These are phyloP conservation scores for Orthonychiurus folsomi DNA, from an alignment of 2,888 invertebrate genomes.

Conservation along the genomic window DNA sequence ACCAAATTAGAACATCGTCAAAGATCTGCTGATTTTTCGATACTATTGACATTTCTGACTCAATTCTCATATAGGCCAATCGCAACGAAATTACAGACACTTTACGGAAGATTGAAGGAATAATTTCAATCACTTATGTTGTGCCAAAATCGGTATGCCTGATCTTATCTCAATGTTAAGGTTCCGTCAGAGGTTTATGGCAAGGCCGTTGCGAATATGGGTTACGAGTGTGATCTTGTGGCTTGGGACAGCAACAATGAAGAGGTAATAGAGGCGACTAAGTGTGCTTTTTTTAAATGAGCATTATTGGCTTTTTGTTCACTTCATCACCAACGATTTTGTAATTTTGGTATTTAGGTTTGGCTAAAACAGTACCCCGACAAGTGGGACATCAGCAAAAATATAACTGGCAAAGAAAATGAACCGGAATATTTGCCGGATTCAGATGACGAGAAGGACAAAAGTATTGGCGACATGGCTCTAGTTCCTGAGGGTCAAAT, in stretches of 20 bases:
- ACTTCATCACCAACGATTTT: too few relatives aligned
- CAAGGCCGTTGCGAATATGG: constrained; percentile 29
- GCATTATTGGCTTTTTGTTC: neutral
- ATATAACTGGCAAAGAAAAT: neutral
- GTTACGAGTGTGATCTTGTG: constrained; percentile 27
- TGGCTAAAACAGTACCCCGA: neutral
- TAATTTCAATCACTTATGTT: constrained; percentile 35
- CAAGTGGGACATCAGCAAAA: neutral
- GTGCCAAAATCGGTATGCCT: constrained; percentile 27
- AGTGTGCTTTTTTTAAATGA: neutral
- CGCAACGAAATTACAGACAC: constrained; percentile 25
- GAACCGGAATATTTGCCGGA: constrained; percentile 3
- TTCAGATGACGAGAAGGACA: constrained; percentile 3
- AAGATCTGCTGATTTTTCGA: too few relatives aligned
- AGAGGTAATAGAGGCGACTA: constrained; percentile 21
- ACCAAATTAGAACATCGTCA: too few relatives aligned
- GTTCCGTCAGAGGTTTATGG: constrained; percentile 29
- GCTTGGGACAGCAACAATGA: constrained; percentile 32
- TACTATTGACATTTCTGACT: neutral
- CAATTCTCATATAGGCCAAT: constrained; percentile 8
- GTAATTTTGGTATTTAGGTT: too few relatives aligned
- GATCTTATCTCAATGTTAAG: constrained; percentile 25
- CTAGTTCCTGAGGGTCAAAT: neutral
- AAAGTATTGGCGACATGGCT: neutral
- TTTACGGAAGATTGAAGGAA: constrained; percentile 28